Evolutionary conservation across 2,797 vertebrate species (phyloP).

Genomic region (Rhynchonycteris naso): DNA sequence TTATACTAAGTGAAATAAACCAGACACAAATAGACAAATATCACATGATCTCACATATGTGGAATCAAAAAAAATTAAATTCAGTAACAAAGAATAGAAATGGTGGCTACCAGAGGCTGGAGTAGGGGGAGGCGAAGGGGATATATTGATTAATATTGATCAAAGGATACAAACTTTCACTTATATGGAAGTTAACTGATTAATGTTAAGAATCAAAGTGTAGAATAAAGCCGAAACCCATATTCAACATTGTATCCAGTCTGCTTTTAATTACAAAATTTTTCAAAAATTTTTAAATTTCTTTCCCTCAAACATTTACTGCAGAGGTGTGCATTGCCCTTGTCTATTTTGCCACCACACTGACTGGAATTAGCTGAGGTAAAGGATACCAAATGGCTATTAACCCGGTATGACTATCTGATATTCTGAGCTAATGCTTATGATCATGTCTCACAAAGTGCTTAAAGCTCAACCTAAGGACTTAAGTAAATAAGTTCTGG

Average conservation of each 20-base stretch:
- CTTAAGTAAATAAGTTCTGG: background rate
- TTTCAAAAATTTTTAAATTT: background rate
- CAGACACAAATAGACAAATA: conserved; percentile 13
- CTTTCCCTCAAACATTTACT: background rate
- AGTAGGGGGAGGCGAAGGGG: background rate
- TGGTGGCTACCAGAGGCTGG: background rate
- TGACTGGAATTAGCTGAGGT: conserved; percentile 12
- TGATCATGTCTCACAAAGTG: background rate
- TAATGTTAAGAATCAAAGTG: background rate
- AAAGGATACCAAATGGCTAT: conserved; percentile 42
- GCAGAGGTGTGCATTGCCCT: background rate
- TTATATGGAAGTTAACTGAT: background rate
- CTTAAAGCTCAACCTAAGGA: conserved; percentile 49
- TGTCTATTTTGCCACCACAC: background rate
- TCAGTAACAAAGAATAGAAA: background rate
- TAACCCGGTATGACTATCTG: conserved; percentile 29
- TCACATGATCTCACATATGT: background rate
- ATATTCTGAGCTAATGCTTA: conserved; percentile 21
- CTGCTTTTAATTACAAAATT: conserved; percentile 25
- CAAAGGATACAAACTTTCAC: background rate
- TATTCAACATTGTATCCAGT: background rate
- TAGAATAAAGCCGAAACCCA: background rate
- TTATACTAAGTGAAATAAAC: conserved; percentile 14
- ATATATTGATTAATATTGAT: background rate
- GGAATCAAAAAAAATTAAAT: background rate